Evolutionary conservation across 2,113 vertebrate species (phyloP), one percentile per base, ranked within the genome.

Genomic region (Notothenia rossii): DNA sequence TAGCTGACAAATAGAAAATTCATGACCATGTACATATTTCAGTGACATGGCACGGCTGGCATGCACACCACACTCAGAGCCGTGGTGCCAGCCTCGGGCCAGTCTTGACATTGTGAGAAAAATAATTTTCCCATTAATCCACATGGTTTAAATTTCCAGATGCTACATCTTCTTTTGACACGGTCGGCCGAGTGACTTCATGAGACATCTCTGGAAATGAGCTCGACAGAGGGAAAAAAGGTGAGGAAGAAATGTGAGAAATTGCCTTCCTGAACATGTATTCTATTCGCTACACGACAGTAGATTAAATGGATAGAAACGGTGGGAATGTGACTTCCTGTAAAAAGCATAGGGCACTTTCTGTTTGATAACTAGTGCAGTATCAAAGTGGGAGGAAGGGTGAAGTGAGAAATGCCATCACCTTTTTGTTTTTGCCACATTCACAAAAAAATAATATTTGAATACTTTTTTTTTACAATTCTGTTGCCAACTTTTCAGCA

Each of bases 21-120:
- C 60, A 89, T 84, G 76, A 82, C 74, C 77, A 83, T 86, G 87
- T 89, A 85, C 83, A 90, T 92, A 90, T 87, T 91, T 90, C 77
- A 91, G 75, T 66, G 72, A 84, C 76, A 72, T 72, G 67, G 46
- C 76, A 54, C 0, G 55, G 68, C 81, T 89, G 78, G 64, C 75
- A 66, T 51, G 68, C 63, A 43, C 46, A 20, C 55, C 36, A 62
- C 80, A 69, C 72, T 84, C 56, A 53, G 62, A 70, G 54, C 55
- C 54, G 1, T 5, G n/a, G 10, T 51, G 1, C 49, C 51, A 20
- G 85, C 88, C 88, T 68, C 49, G 14, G 73, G 85, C 75, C 54
- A 65, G 51, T 46, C 74, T 64, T 82, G 82, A 70, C 75, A 86
- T 83, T 54, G 65, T 73, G 76, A 73, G 18, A 43, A 86, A 81